These are phyloP conservation scores for Heterodera filipjevi DNA, from an alignment of 2,888 invertebrate genomes.

Conservation along the genomic window DNA sequence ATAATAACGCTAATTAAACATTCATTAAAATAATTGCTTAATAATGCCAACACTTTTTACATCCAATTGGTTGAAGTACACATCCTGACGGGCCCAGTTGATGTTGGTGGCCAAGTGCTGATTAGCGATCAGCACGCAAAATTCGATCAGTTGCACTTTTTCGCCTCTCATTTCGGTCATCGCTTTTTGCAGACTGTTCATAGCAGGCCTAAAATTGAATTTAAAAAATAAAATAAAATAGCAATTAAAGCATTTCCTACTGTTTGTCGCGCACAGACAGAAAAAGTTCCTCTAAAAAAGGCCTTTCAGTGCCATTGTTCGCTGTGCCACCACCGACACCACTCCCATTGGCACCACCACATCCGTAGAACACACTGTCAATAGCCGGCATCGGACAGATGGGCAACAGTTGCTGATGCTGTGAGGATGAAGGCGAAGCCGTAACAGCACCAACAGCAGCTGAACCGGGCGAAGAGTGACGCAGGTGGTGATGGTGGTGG, in stretches of 20 bases:
- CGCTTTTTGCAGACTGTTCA: constrained; percentile 24
- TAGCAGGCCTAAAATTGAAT: constrained; percentile 24
- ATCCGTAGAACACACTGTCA: constrained; percentile 51
- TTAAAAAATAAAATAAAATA: background rate
- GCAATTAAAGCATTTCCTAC: background rate
- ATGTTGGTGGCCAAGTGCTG: constrained; percentile 51
- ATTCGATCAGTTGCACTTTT: constrained; percentile 34
- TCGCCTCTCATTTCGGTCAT: constrained; percentile 4
- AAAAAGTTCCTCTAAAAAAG: constrained; percentile 22
- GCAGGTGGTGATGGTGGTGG: background rate
- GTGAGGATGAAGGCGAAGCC: background rate
- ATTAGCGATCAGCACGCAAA: constrained; percentile 46
- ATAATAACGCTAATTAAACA: constrained; percentile 83
- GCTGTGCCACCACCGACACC: background rate
- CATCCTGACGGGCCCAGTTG: constrained; percentile 51
- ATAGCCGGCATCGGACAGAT: constrained; percentile 62
- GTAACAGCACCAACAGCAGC: background rate
- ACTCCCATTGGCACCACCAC: background rate
- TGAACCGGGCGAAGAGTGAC: background rate
- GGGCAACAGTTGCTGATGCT: constrained; percentile 46
- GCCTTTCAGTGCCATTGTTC: background rate
- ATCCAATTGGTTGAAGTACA: constrained; percentile 50
- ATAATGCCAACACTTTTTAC: constrained; percentile 34
- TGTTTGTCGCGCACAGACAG: background rate
- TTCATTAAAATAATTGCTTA: background rate